Evolutionary conservation across 2,113 vertebrate genomes (phyloP), one percentile per base, ranked within the genome.

Genomic region (Calyptomena viridis): DNA sequence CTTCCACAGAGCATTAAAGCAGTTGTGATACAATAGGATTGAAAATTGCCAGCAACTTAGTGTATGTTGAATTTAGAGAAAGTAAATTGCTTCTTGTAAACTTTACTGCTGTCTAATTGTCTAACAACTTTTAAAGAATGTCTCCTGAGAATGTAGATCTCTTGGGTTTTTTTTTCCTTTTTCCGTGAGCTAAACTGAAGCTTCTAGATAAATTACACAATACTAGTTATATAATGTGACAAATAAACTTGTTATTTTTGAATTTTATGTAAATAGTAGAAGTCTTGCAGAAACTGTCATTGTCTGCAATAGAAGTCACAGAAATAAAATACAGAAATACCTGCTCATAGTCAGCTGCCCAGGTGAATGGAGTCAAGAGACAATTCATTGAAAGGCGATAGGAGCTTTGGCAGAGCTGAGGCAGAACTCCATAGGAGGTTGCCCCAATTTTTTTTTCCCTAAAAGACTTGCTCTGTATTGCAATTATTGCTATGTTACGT

Each of bases 61-160:
- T 37, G 56, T 89, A 39, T 72, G 78, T 89, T 84, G 76, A 86
- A 90, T 90, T 90, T 74, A 64, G 55, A 78, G 79, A 84, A 81
- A 93, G 72, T 49, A 96, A 92, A 90, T 90, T 84, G 24, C 35
- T 88, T 83, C 82, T 90, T 81, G 72, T 93, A 94, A 93, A 93
- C 68, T 90, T 90, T 71, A 73, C 22, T 77, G 75, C 52, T 6
- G 7, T 86, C 39, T 89, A 88, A 84, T 89, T 84, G 60, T 63
- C 49, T 81, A 73, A 86, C 55, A 75, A 14, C 47, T 96, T 89
- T 79, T 77, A 56, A 91, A 73, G 47, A 86, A 83, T 85, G 40
- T 86, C 85, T 66, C 40, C 24, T 69, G 84, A 89, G 80, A 94
- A 56, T 37, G 33, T 3, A 42, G 35, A 69, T 5, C 68, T 58